Evolutionary conservation across 1,140 invertebrate genomes (phyloP).

Genomic region (Trichonephila inaurata): DNA sequence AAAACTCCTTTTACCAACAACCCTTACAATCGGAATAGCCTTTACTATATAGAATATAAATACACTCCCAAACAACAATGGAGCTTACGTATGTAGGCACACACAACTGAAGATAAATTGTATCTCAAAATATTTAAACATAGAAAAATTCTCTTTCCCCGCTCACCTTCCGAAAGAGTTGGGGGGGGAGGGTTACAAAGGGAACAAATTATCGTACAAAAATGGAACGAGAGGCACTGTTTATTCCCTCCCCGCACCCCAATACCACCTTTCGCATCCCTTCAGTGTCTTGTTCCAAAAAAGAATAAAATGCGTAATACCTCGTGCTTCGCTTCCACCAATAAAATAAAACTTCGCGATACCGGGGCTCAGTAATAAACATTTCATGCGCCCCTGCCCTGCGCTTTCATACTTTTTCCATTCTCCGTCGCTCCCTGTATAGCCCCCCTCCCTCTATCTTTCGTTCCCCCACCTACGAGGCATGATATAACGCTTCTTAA

Average conservation of each 20-base stretch:
- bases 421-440: neutral
- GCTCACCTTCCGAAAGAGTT: neutral
- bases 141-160: neutral
- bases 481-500: neutral
- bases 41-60: neutral
- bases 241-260: neutral
- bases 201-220: conserved; percentile 45
- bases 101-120: conserved; percentile 13
- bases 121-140: conserved; percentile 32
- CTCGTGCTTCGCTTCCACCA: conserved; percentile 22
- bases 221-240: conserved; percentile 37
- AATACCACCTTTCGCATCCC: neutral
- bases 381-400: conserved; percentile 32
- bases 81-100: neutral
- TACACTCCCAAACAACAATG: neutral
- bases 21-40: neutral
- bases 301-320: conserved; percentile 45
- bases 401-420: neutral
- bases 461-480: neutral
- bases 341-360: conserved; percentile 13
- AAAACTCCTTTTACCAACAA: neutral
- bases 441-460: neutral
- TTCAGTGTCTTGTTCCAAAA: conserved; percentile 30
- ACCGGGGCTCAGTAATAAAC: conserved; percentile 17
- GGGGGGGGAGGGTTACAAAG: neutral